Evolutionary conservation across 1,140 invertebrate genomes (phyloP).

Genomic region (Hydropsyche tenuis): DNA sequence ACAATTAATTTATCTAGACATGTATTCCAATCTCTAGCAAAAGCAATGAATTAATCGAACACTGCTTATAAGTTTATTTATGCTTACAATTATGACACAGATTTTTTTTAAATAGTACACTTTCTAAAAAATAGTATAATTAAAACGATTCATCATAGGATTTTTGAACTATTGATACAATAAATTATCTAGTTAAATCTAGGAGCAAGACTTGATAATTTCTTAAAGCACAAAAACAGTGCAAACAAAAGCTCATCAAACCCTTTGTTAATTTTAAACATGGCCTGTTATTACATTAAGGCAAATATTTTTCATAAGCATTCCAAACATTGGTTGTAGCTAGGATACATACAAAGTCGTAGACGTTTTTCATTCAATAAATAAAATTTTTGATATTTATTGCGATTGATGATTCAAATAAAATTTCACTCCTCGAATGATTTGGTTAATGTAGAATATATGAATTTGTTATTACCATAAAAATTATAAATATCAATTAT

Average conservation of each 20-base stretch:
- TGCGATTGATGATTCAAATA: neutral
- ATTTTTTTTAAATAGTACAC: slow-evolving; percentile 1
- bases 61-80: slow-evolving; percentile 7
- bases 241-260: slow-evolving; percentile 11
- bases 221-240: neutral
- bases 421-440: neutral
- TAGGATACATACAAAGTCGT: neutral
- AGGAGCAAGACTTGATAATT: slow-evolving; percentile 1
- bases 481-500: too few species aligned
- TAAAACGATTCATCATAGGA: neutral
- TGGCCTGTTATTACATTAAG: neutral
- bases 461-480: neutral
- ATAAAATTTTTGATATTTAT: neutral
- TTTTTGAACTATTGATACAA: neutral
- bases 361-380: neutral
- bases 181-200: neutral
- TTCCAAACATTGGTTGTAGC: neutral
- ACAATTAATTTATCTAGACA: slow-evolving; percentile 27
- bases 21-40: slow-evolving; percentile 10
- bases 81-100: slow-evolving; percentile 7
- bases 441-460: neutral
- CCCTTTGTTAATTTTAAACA: neutral
- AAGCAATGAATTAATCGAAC: neutral
- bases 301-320: slow-evolving; percentile 26
- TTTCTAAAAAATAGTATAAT: neutral